Evolutionary conservation across 1,140 invertebrate genomes (phyloP).

Genomic region (Anastatus disparis): DNA sequence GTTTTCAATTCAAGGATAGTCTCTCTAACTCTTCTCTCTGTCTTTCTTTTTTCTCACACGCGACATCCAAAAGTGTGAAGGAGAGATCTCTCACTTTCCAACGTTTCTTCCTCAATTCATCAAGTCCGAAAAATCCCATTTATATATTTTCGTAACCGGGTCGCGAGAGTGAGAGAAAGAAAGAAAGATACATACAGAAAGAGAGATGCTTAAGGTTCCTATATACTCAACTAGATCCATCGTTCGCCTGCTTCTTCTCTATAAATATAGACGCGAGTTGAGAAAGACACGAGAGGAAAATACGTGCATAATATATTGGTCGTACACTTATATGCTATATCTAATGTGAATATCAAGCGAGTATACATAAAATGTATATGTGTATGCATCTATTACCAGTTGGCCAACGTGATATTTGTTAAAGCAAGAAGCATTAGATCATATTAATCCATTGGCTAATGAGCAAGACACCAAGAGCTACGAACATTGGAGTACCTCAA

Average conservation of each 20-base stretch:
- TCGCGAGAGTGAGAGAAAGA: too few relatives aligned
- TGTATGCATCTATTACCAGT: conserved; percentile 40
- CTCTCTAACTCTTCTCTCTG: too few relatives aligned
- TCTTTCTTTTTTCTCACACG: too few relatives aligned
- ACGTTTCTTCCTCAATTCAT: not conserved
- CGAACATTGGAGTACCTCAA: too few relatives aligned
- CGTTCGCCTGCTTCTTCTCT: conserved; percentile 14
- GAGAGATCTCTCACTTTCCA: not conserved
- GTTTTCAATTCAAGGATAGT: too few relatives aligned
- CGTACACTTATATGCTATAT: too few relatives aligned
- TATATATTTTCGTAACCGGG: conserved; percentile 38
- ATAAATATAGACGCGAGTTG: conserved; percentile 39
- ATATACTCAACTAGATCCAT: conserved; percentile 21
- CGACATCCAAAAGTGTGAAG: too few relatives aligned
- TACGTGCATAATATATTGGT: too few relatives aligned
- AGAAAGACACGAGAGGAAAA: conserved; percentile 31
- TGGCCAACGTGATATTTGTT: conserved; percentile 13
- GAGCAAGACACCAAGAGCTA: conserved; percentile 49
- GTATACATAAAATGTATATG: not conserved
- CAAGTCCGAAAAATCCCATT: conserved; percentile 25
- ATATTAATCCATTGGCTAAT: conserved; percentile 64
- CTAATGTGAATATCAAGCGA: too few relatives aligned
- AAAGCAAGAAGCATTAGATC: conserved; percentile 48
- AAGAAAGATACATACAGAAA: too few relatives aligned
- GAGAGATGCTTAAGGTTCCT: too few relatives aligned